phyloP scores from a whole-genome alignment of 2,113 vertebrate genomes.

The Pampusana beccarii region DNA sequence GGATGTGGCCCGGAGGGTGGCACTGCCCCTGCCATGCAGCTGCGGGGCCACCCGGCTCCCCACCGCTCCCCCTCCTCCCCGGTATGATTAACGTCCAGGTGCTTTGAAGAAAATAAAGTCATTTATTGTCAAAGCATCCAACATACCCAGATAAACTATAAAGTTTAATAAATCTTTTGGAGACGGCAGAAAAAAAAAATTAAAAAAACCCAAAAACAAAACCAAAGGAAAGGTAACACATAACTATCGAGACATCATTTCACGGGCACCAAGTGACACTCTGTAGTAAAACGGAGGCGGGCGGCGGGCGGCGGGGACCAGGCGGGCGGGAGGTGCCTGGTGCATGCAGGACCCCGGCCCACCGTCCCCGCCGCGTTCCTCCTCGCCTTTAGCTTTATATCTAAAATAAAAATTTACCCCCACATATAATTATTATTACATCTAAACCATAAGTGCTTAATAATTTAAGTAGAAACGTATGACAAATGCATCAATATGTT shows the following conservation, averaged over 20 bases:
- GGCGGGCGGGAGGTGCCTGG: conserved; percentile 64
- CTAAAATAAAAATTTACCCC: conserved; percentile 97
- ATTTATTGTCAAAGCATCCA: conserved; percentile 99
- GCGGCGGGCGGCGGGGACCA: neutral
- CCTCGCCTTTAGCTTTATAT: conserved; percentile 79
- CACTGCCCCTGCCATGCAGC: neutral
- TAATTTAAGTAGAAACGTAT: conserved; percentile 94
- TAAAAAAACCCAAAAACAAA: neutral
- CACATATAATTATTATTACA: conserved; percentile 89
- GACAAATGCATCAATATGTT: conserved; percentile 93
- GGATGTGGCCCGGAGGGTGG: too few relatives aligned
- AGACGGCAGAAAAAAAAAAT: conserved; percentile 61
- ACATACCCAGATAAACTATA: conserved; percentile 98
- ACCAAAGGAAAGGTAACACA: conserved; percentile 83
- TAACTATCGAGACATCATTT: conserved; percentile 86
- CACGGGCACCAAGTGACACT: conserved; percentile 97
- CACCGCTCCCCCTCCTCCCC: neutral
- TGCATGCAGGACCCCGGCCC: conserved; percentile 84
- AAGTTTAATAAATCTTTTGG: conserved; percentile 92
- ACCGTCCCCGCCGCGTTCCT: conserved; percentile 59
- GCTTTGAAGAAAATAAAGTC: conserved; percentile 97
- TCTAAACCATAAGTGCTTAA: conserved; percentile 91
- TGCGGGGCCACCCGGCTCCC: neutral
- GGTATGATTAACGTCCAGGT: conserved; percentile 47
- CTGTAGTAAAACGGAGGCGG: conserved; percentile 84